Percentiles rank a stretch among this genome's conserved stretches.
These are phyloP conservation scores for Bothrops jararaca DNA, from an alignment of 2,113 vertebrate species.

Conservation along the genomic window DNA sequence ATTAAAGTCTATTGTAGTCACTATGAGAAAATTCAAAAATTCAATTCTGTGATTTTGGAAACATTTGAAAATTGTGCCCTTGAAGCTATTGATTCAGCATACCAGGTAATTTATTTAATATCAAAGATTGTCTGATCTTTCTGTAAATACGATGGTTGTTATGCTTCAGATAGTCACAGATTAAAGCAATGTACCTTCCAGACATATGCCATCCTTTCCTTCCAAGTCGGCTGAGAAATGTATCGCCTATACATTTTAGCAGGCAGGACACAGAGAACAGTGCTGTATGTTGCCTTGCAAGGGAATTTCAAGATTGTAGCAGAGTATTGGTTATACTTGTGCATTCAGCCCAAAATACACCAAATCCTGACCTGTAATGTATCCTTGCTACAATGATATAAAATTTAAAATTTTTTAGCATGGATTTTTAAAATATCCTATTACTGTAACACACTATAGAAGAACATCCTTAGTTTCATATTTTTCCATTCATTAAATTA, in stretches of 20 bases:
- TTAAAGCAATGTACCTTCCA: background rate
- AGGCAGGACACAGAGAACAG: background rate
- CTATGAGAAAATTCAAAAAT: accelerated
- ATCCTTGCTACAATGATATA: background rate
- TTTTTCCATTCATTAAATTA: background rate
- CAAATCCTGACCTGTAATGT: background rate
- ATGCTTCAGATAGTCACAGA: background rate
- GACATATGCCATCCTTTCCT: background rate
- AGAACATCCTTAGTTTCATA: background rate
- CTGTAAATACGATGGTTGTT: background rate
- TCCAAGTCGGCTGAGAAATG: background rate
- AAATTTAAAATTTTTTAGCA: background rate
- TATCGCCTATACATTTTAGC: background rate
- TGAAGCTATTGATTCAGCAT: conserved; percentile 78
- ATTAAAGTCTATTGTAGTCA: conserved; percentile 74
- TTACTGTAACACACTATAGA: background rate
- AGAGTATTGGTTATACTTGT: background rate
- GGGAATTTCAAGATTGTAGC: background rate
- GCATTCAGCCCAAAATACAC: background rate
- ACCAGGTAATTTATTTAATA: conserved; percentile 74
- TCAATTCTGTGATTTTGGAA: conserved; percentile 60
- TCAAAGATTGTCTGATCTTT: background rate
- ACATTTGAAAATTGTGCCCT: conserved; percentile 79
- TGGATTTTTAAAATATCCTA: background rate
- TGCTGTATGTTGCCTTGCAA: background rate